Evolutionary conservation across 1,140 invertebrate species (phyloP).

Genomic region (Manduca sexta): DNA sequence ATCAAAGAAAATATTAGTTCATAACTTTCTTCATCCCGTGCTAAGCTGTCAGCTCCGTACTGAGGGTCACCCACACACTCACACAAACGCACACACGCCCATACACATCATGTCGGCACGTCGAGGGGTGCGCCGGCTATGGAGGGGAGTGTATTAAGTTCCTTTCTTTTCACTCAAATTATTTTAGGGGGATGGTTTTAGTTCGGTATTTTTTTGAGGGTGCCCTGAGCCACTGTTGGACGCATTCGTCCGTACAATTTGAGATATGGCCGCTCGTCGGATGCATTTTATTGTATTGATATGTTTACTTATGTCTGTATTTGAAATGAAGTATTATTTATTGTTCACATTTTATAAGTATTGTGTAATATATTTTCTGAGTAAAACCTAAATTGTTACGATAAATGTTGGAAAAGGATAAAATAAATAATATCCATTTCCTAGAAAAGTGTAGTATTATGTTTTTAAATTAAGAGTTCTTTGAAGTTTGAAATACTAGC

Average conservation of each 20-base stretch:
- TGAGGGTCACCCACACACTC: slow-evolving; percentile 54
- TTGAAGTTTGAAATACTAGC: too few species aligned
- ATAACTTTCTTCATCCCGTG: slow-evolving; percentile 31
- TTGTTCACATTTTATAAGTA: too few species aligned
- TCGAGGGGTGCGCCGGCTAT: slow-evolving; percentile 57
- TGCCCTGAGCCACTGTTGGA: slow-evolving; percentile 51
- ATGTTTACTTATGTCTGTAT: slow-evolving; percentile 27
- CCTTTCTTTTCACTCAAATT: slow-evolving; percentile 73
- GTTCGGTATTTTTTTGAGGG: slow-evolving; percentile 68
- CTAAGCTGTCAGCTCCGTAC: slow-evolving; percentile 48
- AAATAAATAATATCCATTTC: too few species aligned
- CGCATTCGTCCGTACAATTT: slow-evolving; percentile 55
- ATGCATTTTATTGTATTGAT: slow-evolving; percentile 52
- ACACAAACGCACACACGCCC: slow-evolving; percentile 23
- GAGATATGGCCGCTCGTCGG: slow-evolving; percentile 58
- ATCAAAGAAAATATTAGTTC: not conserved
- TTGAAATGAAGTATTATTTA: too few species aligned
- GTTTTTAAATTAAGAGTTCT: too few species aligned
- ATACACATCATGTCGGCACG: too few species aligned
- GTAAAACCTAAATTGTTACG: too few species aligned
- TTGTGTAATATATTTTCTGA: too few species aligned
- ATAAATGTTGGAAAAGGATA: too few species aligned
- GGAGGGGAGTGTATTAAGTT: slow-evolving; percentile 72
- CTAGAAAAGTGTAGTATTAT: too few species aligned
- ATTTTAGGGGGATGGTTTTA: slow-evolving; percentile 71